Base-by-base conservation (phyloP, 2,797 vertebrate species). In the Threskiornis aethiopicus region DNA sequence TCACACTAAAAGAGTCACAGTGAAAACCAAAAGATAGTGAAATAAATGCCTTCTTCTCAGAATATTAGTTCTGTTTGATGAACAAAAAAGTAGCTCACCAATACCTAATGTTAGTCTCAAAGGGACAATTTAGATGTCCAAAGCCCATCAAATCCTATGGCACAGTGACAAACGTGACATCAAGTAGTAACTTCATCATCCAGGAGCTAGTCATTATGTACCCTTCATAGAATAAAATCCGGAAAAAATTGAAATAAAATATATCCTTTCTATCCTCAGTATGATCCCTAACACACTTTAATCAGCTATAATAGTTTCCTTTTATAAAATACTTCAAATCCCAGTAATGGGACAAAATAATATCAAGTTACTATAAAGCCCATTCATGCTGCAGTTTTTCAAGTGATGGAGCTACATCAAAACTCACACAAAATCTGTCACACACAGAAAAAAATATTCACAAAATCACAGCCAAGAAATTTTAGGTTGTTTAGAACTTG, bases 401-500 rank as follows among this genome's bases (percentile, higher is more conserved):
- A 95, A 88, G n/a, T 28, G 41, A 13, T 42, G 3, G 66, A 94
- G 77, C 84, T 96, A 82, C 19, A 94, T 90, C 20, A 90, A 81
- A 97, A 88, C 77, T 89, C 33, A 76, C 24, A 84, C 14, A 84
- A 47, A 94, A 59, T 57, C 62, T 76, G 80, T 89, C 58, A 96
- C 37, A 66, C 29, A 67, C 5, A 55, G n/a, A 35, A 57, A 51
- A 26, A 42, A n/a, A 55, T 71, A 64, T 69, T 52, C 57, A 58
- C 72, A 67, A 84, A 80, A 67, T 84, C 64, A 79, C 6, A 54
- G 44, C 46, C 52, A 94, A 86, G 61, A 96, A 69, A 92, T 92
- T 81, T 90, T 58, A 91, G 24, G 72, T 87, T 95, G 66, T 94
- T 97, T 93, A 93, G 64, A 81, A 64, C 85, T 93, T 61, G 51